Evolutionary conservation across 2,888 invertebrate species (phyloP).

Genomic region (Clusia tigrina): DNA sequence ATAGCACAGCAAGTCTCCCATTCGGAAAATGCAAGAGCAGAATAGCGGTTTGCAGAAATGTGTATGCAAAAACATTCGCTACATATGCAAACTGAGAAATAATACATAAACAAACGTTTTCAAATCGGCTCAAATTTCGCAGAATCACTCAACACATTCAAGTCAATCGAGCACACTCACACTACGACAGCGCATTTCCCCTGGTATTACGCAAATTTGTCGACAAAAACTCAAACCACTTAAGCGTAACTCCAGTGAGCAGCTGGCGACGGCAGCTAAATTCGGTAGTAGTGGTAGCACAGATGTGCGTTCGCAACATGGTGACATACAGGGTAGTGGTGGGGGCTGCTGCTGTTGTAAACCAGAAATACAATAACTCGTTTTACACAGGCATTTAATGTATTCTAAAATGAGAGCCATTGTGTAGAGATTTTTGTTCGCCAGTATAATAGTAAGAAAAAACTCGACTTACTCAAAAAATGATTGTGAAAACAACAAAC

Average conservation of each 20-base stretch:
- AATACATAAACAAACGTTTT: not conserved
- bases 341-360: not conserved
- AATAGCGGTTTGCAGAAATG: no score
- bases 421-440: no score
- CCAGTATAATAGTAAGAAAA: no score
- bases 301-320: slow-evolving; percentile 35
- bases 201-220: slow-evolving; percentile 37
- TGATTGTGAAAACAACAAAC: no score
- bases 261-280: no score
- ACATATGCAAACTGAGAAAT: not conserved
- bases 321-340: not conserved
- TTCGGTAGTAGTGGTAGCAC: slow-evolving; percentile 20
- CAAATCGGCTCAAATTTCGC: not conserved
- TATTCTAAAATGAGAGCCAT: no score
- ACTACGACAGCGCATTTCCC: slow-evolving; percentile 15
- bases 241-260: slow-evolving; percentile 51
- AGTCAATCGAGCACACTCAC: not conserved
- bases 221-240: slow-evolving; percentile 35
- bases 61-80: not conserved
- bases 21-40: not conserved
- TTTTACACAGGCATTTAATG: no score
- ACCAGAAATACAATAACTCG: no score
- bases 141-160: slow-evolving; percentile 4
- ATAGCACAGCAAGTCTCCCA: no score
- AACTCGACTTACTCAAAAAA: no score